Evolutionary conservation across 2,888 invertebrate genomes (phyloP).

Genomic region (Nipponacmea schrenckii): DNA sequence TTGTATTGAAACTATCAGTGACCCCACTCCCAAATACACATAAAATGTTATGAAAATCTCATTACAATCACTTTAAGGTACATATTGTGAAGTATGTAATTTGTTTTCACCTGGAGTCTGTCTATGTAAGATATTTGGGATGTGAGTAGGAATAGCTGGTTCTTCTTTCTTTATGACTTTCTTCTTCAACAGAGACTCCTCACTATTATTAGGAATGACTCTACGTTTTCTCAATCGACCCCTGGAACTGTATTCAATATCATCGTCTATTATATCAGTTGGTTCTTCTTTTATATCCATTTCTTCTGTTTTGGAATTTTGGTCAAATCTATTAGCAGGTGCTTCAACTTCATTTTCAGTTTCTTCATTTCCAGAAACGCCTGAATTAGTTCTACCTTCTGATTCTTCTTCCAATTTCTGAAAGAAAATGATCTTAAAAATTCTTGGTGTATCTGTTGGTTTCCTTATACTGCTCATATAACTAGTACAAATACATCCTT

Average conservation of each 20-base stretch:
- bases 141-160: constrained; percentile 4
- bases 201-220: constrained; percentile 59
- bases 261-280: constrained; percentile 36
- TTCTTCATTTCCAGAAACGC: constrained; percentile 33
- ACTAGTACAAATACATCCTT: too few species aligned
- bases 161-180: constrained; percentile 33
- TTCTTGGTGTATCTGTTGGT: too few species aligned
- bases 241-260: constrained; percentile 56
- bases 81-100: neutral
- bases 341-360: constrained; percentile 27
- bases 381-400: constrained; percentile 30
- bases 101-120: neutral
- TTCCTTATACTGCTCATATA: too few species aligned
- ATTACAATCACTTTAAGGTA: too few species aligned
- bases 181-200: constrained; percentile 51
- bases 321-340: constrained; percentile 3
- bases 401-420: constrained; percentile 5
- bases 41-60: too few species aligned
- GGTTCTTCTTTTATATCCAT: neutral
- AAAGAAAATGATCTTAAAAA: neutral
- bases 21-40: too few species aligned
- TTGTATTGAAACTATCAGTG: too few species aligned
- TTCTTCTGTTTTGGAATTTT: neutral
- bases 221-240: constrained; percentile 59
- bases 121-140: constrained; percentile 29